Evolutionary conservation across 2,797 vertebrate genomes (phyloP).

Genomic region (Rallus crepitans): DNA sequence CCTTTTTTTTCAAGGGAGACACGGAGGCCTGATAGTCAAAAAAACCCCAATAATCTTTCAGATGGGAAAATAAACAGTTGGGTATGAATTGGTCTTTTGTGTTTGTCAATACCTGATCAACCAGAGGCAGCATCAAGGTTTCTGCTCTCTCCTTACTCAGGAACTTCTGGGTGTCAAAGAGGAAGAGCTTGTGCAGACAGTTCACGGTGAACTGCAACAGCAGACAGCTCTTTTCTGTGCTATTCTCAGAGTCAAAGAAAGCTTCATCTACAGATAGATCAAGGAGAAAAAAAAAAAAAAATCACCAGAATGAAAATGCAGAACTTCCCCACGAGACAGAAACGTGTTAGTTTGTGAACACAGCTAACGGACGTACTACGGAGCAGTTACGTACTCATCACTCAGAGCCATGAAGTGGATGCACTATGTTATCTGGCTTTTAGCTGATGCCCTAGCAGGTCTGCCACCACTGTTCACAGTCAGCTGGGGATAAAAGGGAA

Average conservation of each 20-base stretch:
- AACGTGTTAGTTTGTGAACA: neutral
- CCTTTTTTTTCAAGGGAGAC: neutral
- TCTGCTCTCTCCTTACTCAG: constrained; percentile 91
- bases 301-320: neutral
- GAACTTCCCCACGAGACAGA: neutral
- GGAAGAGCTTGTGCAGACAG: constrained; percentile 93
- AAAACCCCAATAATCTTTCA: neutral
- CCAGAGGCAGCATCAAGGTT: constrained; percentile 87
- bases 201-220: constrained; percentile 84
- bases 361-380: neutral
- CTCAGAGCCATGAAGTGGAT: neutral
- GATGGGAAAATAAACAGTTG: too few species aligned
- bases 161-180: constrained; percentile 92
- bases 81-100: neutral
- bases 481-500: neutral
- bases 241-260: constrained; percentile 82
- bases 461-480: neutral
- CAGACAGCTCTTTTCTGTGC: constrained; percentile 83
- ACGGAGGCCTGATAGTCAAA: neutral
- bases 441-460: neutral
- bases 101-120: constrained; percentile 89
- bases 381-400: neutral
- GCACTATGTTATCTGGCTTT: neutral
- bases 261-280: constrained; percentile 76
- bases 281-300: neutral